Base-by-base conservation (phyloP, 2,113 vertebrate genomes). In the Protobothrops mucrosquamatus region DNA sequence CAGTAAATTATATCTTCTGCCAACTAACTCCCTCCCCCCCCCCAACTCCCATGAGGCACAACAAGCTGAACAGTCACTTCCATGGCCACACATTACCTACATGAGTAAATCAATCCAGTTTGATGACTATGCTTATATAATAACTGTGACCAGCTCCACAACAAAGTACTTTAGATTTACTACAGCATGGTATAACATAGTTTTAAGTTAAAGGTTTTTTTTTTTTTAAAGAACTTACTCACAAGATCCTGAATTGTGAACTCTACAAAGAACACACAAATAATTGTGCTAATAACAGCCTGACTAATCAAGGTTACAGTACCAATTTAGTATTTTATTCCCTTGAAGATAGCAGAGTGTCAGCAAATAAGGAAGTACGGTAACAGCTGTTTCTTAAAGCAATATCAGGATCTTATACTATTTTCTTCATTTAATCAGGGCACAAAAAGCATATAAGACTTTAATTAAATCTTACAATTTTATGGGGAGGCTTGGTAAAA, bases 201-300 rank as follows among this genome's bases (percentile, higher is more conserved):
- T 69, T 56, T 93, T 69, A 94, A 95, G 89, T 87, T 91, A 69
- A 69, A 34, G 4, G n/a, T 0, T 39, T 18, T 90, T 94, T 54
- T 26, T 93, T 94, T 54, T 26, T 93, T 95, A 95, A 88, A 91
- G 89, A 94, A 54, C 93, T 39, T 57, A 1, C 88, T 93, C 90
- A 92, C 95, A 94, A 87, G 88, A 48, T 26, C 92, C 34, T 85
- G 61, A 51, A 85, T 3, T 26, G 46, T 95, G 93, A 88, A 57
- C 24, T 59, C 92, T 61, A 7, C 56, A 23, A 93, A 74, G 91
- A 93, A 88, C 34, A 69, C 69, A 10, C 56, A 86, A 89, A 46
- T 89, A 86, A 89, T 87, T 92, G 69, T 20, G 7, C 87, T 64
- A 91, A 91, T 86, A 94, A 94, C 89, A n/a, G 3, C 34, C 26